Evolutionary conservation across 2,113 vertebrate species (phyloP).

Genomic region (Crotalus tigris): DNA sequence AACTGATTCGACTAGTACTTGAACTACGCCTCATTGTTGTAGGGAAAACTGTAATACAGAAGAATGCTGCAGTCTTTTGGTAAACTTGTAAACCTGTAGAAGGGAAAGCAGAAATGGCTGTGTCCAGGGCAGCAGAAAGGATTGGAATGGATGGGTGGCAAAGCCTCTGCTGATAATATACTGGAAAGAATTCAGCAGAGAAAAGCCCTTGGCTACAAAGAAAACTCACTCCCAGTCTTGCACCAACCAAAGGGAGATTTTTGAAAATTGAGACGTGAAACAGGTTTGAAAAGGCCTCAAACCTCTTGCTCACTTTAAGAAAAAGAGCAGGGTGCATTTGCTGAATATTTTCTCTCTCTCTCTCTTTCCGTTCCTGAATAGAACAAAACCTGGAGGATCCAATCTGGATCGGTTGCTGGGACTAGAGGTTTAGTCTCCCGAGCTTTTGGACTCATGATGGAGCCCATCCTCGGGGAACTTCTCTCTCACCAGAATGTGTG

Average conservation of each 20-base stretch:
- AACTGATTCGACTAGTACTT: constrained; percentile 60
- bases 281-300: too few species aligned
- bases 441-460: not conserved
- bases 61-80: not conserved
- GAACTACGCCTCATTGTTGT: constrained; percentile 75
- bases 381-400: not conserved
- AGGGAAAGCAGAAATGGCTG: not conserved
- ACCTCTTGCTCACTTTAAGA: too few species aligned
- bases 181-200: not conserved
- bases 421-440: not conserved
- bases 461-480: not conserved
- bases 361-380: not conserved
- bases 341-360: not conserved
- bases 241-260: not conserved
- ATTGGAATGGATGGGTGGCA: not conserved
- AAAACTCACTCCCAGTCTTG: not conserved
- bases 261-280: not conserved
- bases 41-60: constrained; percentile 7
- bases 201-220: not conserved
- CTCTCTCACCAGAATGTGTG: not conserved
- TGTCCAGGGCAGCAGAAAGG: not conserved
- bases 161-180: not conserved
- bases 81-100: not conserved
- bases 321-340: not conserved
- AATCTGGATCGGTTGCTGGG: not conserved